phyloP scores from a whole-genome alignment of 2,113 vertebrate species.

The Calyptommatus sinebrachiatus region DNA sequence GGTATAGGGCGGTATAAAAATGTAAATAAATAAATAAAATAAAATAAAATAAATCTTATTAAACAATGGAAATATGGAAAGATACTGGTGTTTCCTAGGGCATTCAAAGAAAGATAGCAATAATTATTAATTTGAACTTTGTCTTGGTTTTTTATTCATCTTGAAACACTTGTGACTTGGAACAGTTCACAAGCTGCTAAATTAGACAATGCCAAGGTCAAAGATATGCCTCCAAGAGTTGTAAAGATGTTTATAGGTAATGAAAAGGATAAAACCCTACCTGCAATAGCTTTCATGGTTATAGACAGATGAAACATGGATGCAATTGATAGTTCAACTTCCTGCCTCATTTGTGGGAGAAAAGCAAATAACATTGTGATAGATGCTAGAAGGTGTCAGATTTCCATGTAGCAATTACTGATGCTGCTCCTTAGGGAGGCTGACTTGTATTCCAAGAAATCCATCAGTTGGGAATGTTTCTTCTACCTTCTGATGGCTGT shows the following conservation, averaged over 20 bases:
- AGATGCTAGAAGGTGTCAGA: not conserved
- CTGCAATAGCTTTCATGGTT: not conserved
- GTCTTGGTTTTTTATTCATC: not conserved
- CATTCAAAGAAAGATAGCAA: not conserved
- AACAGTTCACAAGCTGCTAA: too few relatives aligned
- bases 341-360: not conserved
- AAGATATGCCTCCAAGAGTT: too few relatives aligned
- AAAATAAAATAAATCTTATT: too few relatives aligned
- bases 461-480: not conserved
- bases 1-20: too few relatives aligned
- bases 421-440: not conserved
- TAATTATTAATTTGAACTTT: constrained; percentile 16
- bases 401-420: not conserved
- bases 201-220: too few relatives aligned
- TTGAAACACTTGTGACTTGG: too few relatives aligned
- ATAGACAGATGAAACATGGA: not conserved
- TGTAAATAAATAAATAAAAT: too few relatives aligned
- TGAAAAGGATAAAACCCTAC: not conserved
- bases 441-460: constrained; percentile 13
- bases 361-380: not conserved
- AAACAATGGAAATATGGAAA: not conserved
- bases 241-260: not conserved
- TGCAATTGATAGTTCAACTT: not conserved
- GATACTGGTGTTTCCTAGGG: not conserved
- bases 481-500: not conserved